Conservation (phyloP, 2,113 vertebrate genomes). For the Burhinus oedicnemus region DNA sequence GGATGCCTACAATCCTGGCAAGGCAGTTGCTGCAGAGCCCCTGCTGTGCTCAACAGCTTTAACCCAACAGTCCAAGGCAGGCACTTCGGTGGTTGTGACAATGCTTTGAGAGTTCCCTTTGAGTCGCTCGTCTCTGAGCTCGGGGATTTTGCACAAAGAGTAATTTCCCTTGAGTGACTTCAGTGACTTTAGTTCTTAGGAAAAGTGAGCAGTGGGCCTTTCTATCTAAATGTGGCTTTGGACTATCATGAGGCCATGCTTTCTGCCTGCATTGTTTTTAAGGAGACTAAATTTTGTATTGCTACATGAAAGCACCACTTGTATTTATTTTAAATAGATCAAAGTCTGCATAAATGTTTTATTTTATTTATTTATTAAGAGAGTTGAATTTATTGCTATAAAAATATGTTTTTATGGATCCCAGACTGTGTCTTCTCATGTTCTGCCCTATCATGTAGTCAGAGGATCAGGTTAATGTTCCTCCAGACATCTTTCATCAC, state of each 20-base stretch:
- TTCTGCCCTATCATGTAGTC: neutral
- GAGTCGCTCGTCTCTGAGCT: neutral
- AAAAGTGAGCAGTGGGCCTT: neutral
- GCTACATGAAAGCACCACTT: neutral
- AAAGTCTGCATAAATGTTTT: neutral
- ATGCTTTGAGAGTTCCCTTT: neutral
- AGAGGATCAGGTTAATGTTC: neutral
- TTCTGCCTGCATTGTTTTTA: neutral
- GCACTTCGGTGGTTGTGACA: neutral
- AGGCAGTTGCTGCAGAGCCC: neutral
- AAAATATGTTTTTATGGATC: neutral
- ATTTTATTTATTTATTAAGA: constrained; percentile 11
- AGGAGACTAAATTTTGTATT: neutral
- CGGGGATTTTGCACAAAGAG: neutral
- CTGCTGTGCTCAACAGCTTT: neutral
- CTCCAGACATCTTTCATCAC: neutral
- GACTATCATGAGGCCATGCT: neutral
- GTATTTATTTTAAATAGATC: constrained; percentile 31
- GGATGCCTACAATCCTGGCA: neutral
- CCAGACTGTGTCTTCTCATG: neutral
- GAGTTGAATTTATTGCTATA: neutral
- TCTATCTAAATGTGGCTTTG: neutral
- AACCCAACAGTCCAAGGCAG: neutral
- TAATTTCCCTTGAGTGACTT: constrained; percentile 32
- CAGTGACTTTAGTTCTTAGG: neutral